Percentiles rank a stretch among this genome's conserved stretches.
phyloP scores from a whole-genome alignment of 2,113 vertebrate species.

The Hemiprocne comata region DNA sequence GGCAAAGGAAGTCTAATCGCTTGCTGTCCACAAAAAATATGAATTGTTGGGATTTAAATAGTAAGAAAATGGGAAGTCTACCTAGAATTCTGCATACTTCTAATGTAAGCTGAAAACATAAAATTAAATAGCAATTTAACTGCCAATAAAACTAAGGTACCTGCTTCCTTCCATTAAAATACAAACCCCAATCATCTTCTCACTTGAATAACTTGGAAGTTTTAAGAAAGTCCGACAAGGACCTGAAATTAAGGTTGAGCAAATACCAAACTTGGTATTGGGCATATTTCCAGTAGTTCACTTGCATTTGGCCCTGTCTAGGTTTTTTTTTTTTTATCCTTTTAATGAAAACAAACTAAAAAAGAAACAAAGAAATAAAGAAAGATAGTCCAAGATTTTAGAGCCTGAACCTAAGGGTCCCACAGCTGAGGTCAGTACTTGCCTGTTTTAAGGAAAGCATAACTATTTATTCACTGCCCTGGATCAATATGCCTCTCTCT shows the following conservation, averaged over 20 bases:
- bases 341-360: background rate
- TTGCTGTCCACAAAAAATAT: background rate
- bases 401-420: background rate
- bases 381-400: background rate
- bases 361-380: background rate
- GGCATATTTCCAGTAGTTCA: background rate
- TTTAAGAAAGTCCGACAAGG: background rate
- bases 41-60: background rate
- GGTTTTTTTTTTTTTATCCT: background rate
- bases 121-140: background rate
- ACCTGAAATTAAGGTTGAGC: background rate
- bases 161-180: background rate
- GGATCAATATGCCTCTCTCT: background rate
- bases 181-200: background rate
- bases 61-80: background rate
- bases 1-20: background rate
- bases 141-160: background rate
- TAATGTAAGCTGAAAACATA: background rate
- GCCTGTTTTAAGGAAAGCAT: background rate
- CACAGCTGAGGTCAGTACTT: background rate
- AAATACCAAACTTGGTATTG: background rate
- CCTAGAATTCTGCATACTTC: background rate
- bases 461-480: background rate
- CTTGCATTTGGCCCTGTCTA: background rate
- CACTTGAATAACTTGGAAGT: background rate